Conservation (phyloP, 2,113 vertebrate genomes). For the Felis catus region DNA sequence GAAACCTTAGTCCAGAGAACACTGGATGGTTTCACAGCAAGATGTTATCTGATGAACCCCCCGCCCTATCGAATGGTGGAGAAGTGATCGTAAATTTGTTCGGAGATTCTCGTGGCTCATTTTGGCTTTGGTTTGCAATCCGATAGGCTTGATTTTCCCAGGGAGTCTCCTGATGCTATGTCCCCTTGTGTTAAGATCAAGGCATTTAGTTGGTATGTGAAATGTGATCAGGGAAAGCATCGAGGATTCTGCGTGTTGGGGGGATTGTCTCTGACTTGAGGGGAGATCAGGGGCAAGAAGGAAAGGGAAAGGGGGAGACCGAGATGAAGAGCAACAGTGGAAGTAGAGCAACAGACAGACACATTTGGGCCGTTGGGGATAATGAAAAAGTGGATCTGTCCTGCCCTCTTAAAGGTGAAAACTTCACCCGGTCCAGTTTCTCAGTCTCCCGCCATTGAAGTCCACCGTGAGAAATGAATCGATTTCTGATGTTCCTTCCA, state of each 20-base stretch:
- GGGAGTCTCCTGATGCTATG: slow-evolving; percentile 19
- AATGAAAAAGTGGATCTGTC: neutral
- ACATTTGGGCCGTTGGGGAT: neutral
- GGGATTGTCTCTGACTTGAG: neutral
- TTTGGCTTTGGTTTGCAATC: slow-evolving; percentile 67
- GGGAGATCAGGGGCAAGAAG: neutral
- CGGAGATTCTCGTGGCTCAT: slow-evolving; percentile 50
- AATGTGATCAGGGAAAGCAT: slow-evolving; percentile 52
- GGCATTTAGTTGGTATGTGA: slow-evolving; percentile 53
- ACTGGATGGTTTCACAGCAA: slow-evolving; percentile 70
- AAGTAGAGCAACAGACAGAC: neutral
- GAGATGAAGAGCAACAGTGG: neutral
- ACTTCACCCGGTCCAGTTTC: neutral
- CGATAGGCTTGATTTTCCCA: slow-evolving; percentile 58
- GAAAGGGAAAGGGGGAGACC: neutral
- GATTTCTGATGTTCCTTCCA: slow-evolving; percentile 31
- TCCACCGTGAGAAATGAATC: neutral
- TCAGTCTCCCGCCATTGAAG: neutral
- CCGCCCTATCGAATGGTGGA: slow-evolving; percentile 61
- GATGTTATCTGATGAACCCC: slow-evolving; percentile 72
- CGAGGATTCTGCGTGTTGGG: slow-evolving; percentile 17
- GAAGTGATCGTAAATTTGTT: slow-evolving; percentile 68
- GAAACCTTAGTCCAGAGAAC: slow-evolving; percentile 75
- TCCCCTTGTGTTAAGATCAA: slow-evolving; percentile 58
- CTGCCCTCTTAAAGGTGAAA: neutral